Evolutionary conservation across 2,888 invertebrate genomes (phyloP).

Genomic region (Oscheius sp.): DNA sequence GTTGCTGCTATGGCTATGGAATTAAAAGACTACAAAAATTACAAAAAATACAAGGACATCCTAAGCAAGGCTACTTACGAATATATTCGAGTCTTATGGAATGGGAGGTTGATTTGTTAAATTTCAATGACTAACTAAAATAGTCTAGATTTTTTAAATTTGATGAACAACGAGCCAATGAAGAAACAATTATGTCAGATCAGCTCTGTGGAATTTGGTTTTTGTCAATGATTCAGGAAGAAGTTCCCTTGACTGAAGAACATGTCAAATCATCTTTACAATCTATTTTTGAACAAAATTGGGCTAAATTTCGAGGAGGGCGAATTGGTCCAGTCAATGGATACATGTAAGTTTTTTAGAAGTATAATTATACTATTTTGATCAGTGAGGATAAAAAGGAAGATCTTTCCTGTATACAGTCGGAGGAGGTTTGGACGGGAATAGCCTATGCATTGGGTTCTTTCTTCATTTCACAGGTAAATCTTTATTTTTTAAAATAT

Average conservation of each 20-base stretch:
- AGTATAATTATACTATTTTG: constrained; percentile 16
- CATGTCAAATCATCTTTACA: constrained; percentile 76
- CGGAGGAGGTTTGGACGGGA: constrained; percentile 91
- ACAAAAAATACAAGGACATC: constrained; percentile 33
- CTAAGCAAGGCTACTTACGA: constrained; percentile 39
- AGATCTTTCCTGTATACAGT: constrained; percentile 81
- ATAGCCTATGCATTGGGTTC: constrained; percentile 86
- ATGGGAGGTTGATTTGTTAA: constrained; percentile 38
- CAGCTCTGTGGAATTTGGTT: constrained; percentile 92
- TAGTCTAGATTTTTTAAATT: constrained; percentile 78
- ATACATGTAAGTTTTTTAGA: constrained; percentile 74
- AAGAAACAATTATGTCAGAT: constrained; percentile 87
- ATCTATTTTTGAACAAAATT: constrained; percentile 84
- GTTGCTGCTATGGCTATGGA: constrained; percentile 69
- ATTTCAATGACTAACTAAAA: neutral
- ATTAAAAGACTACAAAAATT: constrained; percentile 30
- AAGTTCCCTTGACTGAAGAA: constrained; percentile 36
- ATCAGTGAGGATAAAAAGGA: constrained; percentile 74
- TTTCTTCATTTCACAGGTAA: constrained; percentile 77
- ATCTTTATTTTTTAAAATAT: neutral
- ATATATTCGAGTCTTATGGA: constrained; percentile 54
- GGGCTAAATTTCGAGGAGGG: constrained; percentile 81
- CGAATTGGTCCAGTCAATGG: constrained; percentile 90
- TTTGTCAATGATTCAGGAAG: constrained; percentile 72
- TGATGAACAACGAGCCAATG: constrained; percentile 75